Conservation (phyloP, 1,140 invertebrate genomes). For the Hormaphis cornu region DNA sequence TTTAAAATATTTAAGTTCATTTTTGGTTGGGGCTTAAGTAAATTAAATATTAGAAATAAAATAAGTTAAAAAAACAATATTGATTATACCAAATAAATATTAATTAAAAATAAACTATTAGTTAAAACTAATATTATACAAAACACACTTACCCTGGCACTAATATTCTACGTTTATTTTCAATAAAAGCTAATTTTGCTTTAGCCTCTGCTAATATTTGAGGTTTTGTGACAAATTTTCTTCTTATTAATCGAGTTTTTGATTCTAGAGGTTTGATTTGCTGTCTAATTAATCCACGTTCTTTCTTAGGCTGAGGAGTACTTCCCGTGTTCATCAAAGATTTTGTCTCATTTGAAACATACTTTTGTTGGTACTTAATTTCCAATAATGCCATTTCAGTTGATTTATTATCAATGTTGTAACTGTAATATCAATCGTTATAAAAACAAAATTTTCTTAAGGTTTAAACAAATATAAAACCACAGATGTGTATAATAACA, state of each 20-base stretch:
- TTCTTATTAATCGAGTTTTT: not conserved
- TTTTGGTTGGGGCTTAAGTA: too few relatives aligned
- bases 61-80: too few relatives aligned
- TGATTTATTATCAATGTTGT: conserved; percentile 20
- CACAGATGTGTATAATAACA: too few relatives aligned
- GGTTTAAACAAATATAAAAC: not conserved
- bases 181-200: conserved; percentile 27
- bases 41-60: too few relatives aligned
- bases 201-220: conserved; percentile 24
- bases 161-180: conserved; percentile 23
- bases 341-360: conserved; percentile 25
- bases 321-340: conserved; percentile 11
- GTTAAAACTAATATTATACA: too few relatives aligned
- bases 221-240: conserved; percentile 17
- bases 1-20: too few relatives aligned
- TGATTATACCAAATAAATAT: not conserved
- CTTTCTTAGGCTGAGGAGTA: conserved; percentile 8
- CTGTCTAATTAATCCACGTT: not conserved
- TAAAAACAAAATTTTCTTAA: not conserved
- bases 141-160: conserved; percentile 25
- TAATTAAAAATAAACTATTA: not conserved
- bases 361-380: conserved; percentile 7
- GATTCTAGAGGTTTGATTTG: not conserved
- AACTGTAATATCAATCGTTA: not conserved
- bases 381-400: conserved; percentile 12